Evolutionary conservation across 2,888 invertebrate genomes (phyloP).

Genomic region (Perdita meconis): DNA sequence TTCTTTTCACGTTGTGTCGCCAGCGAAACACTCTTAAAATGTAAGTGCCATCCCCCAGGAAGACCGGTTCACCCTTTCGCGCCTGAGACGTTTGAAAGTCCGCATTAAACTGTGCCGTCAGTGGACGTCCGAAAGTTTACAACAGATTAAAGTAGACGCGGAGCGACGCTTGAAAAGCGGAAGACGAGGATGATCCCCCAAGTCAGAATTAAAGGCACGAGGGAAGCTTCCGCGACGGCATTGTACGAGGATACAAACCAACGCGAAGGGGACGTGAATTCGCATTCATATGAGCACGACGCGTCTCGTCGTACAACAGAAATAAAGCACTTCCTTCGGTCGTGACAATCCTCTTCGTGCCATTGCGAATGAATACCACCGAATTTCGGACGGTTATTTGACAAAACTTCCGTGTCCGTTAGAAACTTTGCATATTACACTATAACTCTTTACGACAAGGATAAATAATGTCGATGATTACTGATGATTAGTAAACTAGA

Average conservation of each 20-base stretch:
- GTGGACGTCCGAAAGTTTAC: conserved; percentile 22
- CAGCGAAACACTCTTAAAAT: background rate
- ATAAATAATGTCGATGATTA: too few species aligned
- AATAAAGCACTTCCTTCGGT: conserved; percentile 64
- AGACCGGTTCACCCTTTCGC: background rate
- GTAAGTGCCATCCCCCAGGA: background rate
- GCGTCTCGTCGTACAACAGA: conserved; percentile 35
- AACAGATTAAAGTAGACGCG: conserved; percentile 19
- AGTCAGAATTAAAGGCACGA: conserved; percentile 45
- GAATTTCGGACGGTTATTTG: conserved; percentile 11
- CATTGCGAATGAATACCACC: conserved; percentile 63
- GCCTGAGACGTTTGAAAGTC: background rate
- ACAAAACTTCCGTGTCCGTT: conserved; percentile 5
- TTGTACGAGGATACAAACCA: conserved; percentile 39
- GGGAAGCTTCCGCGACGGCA: conserved; percentile 39
- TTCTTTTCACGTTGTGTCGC: background rate
- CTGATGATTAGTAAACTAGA: too few species aligned
- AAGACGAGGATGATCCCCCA: conserved; percentile 52
- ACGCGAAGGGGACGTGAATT: conserved; percentile 41
- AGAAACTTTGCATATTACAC: too few species aligned
- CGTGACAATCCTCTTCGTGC: conserved; percentile 52
- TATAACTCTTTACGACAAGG: too few species aligned
- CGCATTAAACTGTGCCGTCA: conserved; percentile 16
- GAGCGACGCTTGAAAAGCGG: conserved; percentile 26
- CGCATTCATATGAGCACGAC: conserved; percentile 48